These are phyloP conservation scores for Caenorhabditis afra DNA, from an alignment of 2,888 invertebrate genomes.

Conservation along the genomic window DNA sequence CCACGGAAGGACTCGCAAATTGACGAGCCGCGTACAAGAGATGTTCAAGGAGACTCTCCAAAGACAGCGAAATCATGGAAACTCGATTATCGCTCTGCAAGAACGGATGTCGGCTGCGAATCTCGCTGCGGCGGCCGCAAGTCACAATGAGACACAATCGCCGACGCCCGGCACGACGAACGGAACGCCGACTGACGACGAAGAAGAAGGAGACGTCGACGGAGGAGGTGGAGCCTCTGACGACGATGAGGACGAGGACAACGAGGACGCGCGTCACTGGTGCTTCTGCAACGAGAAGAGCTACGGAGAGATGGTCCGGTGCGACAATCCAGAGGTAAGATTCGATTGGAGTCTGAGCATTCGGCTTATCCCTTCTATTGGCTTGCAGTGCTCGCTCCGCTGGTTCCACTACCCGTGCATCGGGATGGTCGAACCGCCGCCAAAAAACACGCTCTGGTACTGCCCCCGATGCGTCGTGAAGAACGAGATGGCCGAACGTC, in stretches of 20 bases:
- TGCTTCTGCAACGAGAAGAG: slow-evolving; percentile 78
- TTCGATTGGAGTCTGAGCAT: no score
- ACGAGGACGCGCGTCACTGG: slow-evolving; percentile 69
- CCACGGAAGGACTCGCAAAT: slow-evolving; percentile 77
- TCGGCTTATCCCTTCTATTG: no score
- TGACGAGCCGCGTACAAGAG: slow-evolving; percentile 78
- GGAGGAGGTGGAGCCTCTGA: slow-evolving; percentile 39
- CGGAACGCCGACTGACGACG: slow-evolving; percentile 24
- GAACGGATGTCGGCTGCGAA: slow-evolving; percentile 36
- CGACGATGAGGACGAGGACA: slow-evolving; percentile 62
- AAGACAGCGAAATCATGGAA: slow-evolving; percentile 62
- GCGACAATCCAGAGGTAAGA: slow-evolving; percentile 95
- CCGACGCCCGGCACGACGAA: neutral
- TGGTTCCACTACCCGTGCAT: slow-evolving; percentile 99
- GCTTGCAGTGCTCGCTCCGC: slow-evolving; percentile 97
- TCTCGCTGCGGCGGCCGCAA: neutral
- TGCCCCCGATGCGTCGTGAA: slow-evolving; percentile 89
- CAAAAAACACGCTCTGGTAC: slow-evolving; percentile 99
- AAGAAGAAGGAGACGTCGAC: slow-evolving; percentile 15
- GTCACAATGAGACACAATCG: slow-evolving; percentile 2
- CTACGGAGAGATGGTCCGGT: slow-evolving; percentile 88
- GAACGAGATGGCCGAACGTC: neutral
- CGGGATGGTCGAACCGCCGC: slow-evolving; percentile 94
- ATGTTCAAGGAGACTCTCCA: slow-evolving; percentile 76
- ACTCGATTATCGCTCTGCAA: slow-evolving; percentile 49